These are phyloP conservation scores for Lucilia sericata DNA, from an alignment of 1,140 invertebrate species.

Conservation along the genomic window DNA sequence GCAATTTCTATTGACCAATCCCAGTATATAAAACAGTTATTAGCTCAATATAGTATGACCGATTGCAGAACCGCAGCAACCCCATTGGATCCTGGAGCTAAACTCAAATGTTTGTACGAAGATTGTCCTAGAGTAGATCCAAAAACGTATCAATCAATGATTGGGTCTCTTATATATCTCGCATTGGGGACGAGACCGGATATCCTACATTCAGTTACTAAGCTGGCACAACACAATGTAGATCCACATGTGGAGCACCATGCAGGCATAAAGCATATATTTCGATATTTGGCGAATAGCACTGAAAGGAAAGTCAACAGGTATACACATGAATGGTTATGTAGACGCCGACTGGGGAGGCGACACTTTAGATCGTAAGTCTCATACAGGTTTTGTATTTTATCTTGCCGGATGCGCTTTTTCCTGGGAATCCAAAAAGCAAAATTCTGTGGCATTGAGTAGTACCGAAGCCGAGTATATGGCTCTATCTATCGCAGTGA, in stretches of 20 bases:
- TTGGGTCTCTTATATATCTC: too few species aligned
- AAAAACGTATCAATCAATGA: too few species aligned
- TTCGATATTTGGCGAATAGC: too few species aligned
- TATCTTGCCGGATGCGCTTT: too few species aligned
- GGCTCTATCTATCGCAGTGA: neutral
- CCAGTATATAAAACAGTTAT: constrained; percentile 28
- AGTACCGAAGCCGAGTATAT: neutral
- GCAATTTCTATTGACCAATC: constrained; percentile 28
- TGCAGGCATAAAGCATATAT: too few species aligned
- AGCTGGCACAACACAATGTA: too few species aligned
- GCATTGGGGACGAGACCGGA: too few species aligned
- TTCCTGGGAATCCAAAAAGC: neutral
- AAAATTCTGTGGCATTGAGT: neutral
- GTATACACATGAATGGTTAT: neutral
- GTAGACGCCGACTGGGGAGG: neutral
- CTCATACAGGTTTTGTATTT: neutral
- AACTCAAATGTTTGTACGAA: neutral
- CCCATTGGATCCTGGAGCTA: neutral
- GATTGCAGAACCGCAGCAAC: constrained; percentile 35
- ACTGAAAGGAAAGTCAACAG: too few species aligned
- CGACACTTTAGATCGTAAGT: neutral
- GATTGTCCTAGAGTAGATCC: neutral
- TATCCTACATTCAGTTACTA: too few species aligned
- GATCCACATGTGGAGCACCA: too few species aligned
- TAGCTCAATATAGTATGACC: neutral